A percentile compares a stretch with the other conserved stretches of the same genome.
These are phyloP conservation scores for Brachionichthys hirsutus DNA, from an alignment of 2,113 vertebrate species.

Conservation along the genomic window DNA sequence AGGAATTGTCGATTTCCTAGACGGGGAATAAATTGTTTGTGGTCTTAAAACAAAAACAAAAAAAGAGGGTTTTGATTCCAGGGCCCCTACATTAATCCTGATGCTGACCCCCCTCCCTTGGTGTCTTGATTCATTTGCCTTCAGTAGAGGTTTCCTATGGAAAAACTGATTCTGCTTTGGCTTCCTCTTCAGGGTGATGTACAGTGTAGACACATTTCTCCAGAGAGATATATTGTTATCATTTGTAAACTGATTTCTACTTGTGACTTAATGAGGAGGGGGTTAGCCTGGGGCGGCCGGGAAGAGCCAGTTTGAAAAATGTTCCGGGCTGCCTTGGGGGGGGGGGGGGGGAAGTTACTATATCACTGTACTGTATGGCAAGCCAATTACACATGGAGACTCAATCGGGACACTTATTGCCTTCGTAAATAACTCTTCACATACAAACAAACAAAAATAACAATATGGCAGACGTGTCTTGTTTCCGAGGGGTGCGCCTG, in stretches of 20 bases:
- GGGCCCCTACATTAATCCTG: slow-evolving; percentile 74
- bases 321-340: slow-evolving; percentile 68
- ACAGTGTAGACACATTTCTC: slow-evolving; percentile 83
- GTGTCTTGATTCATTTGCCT: slow-evolving; percentile 80
- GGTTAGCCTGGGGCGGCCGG: slow-evolving; percentile 67
- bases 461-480: slow-evolving; percentile 44
- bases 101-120: slow-evolving; percentile 69
- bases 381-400: slow-evolving; percentile 77
- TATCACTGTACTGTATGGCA: slow-evolving; percentile 85
- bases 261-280: slow-evolving; percentile 76
- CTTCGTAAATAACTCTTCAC: slow-evolving; percentile 72
- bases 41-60: too few species aligned
- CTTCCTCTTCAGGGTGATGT: slow-evolving; percentile 83
- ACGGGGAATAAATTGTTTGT: slow-evolving; percentile 51
- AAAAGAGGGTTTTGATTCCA: slow-evolving; percentile 69
- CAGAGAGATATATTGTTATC: slow-evolving; percentile 80
- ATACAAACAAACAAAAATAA: slow-evolving; percentile 58
- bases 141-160: slow-evolving; percentile 86
- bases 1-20: slow-evolving; percentile 47
- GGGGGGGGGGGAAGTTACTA: slow-evolving; percentile 71
- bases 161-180: slow-evolving; percentile 84
- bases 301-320: slow-evolving; percentile 51
- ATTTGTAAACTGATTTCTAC: slow-evolving; percentile 79
- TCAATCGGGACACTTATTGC: slow-evolving; percentile 79
- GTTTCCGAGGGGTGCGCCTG: slow-evolving; percentile 31